Evolutionary conservation across 2,113 vertebrate genomes (phyloP), one percentile per base, ranked within the genome.

Genomic region (Thryonomys swinderianus): DNA sequence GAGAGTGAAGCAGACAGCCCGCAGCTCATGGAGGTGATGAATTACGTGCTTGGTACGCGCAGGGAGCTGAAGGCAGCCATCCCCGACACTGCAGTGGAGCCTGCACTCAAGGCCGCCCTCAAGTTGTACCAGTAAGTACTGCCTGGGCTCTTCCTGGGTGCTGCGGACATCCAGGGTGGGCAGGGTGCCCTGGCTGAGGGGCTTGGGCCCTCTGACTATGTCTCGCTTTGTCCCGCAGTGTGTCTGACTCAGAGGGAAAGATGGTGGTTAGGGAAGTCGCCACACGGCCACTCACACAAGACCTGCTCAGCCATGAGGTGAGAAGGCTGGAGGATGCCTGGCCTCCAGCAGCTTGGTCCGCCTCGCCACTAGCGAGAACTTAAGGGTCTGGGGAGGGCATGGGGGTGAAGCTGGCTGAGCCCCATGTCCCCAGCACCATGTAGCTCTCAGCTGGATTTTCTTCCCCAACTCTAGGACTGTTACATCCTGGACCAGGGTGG

Each of bases 401-500:
- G 14, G 80, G 23, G 69, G n/a, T 69, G 71, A 32, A 71, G 37
- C 64, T 42, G 14, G 45, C 45, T 17, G 4, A 3, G n/a, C 13
- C 7, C 51, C 5, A 32, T 7, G 0, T 23, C 2, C 1, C 7
- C 30, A 1, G 30, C 2, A 0, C 27, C 14, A 1, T 14, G 45
- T 18, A 69, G 27, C n/a, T 37, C 17, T 90, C 76, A 20, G 4
- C n/a, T 13, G 30, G 0, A 1, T n/a, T 37, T 34, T 61, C 27
- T 73, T 81, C 83, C 51, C 64, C 1, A 0, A 16, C 55, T 32
- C n/a, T 92, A 99, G 99, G 99, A 99, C 95, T 99, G 99, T 95
- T 99, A 98, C 86, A 99, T 99, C 93, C 97, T 99, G 96, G 99
- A 99, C 97, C 99, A 99, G 95, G 99, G 98, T 3, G 99, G 99